Evolutionary conservation across 1,140 invertebrate species (phyloP), one percentile per base, ranked within the genome.

Genomic region (Zaprionus inermis): DNA sequence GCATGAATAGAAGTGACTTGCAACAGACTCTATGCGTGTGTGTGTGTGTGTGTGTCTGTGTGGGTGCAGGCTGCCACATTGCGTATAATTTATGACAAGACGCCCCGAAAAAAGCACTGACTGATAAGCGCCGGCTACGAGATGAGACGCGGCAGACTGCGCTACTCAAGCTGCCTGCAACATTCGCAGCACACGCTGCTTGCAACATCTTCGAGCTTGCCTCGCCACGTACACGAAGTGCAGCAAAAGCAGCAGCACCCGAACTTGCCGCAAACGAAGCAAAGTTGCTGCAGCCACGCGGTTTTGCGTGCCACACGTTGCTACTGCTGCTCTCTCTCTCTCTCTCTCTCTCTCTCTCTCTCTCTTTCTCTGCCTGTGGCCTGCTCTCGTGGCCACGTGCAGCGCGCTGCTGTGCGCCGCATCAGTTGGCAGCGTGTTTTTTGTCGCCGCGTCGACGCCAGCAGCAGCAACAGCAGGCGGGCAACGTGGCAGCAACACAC

Each of bases 391-490:
- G 70, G 55, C 64, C 74, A 79, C 77, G 77, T 79, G 77, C 77
- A 79, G 56, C 28, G 22, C 49, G 54, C 66, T 86, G 65, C 82
- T 86, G 82, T 72, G 83, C 83, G 83, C 83, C 83, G 83, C 83
- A 86, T 86, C 79, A 88, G 51, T 88, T 83, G 83, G 83, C 83
- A 86, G 83, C 83, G 83, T 88, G 70, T 88, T 86, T 86, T 86
- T 86, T 79, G 84, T 86, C 84, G 73, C 70, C 83, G 84, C 84
- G 82, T 86, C 83, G 83, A 88, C 82, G 82, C 76, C 76, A 88
- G 82, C 82, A 77, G 82, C 83, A 88, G 38, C n/a, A n/a, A 2
- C 38, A 41, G n/a, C 38, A 41, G 38, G n/a, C 78, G 63, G 46
- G 73, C 73, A 44, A 64, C 63, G 78, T 68, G 71, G 72, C 74